Conservation (phyloP, 2,888 invertebrate genomes). For the Pyrrhia umbra region DNA sequence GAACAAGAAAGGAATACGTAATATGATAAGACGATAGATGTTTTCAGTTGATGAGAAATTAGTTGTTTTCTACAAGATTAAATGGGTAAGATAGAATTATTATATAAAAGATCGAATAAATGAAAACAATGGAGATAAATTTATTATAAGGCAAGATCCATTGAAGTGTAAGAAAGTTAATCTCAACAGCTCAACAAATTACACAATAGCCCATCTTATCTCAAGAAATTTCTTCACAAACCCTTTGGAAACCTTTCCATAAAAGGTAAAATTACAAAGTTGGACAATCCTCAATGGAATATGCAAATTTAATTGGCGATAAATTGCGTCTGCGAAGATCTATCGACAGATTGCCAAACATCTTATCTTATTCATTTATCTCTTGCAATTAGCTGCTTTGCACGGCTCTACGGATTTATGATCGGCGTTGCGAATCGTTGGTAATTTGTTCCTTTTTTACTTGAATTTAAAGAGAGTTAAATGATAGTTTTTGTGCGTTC, state of each 20-base stretch:
- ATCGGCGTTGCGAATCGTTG: constrained; percentile 48
- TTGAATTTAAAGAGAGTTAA: constrained; percentile 32
- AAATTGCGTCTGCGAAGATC: constrained; percentile 53
- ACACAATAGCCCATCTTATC: constrained; percentile 43
- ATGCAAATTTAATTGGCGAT: constrained; percentile 61
- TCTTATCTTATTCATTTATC: constrained; percentile 60
- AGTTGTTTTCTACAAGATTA: constrained; percentile 4
- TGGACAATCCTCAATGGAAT: constrained; percentile 39
- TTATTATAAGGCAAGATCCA: constrained; percentile 17
- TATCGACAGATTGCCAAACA: constrained; percentile 59
- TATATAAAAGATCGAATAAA: constrained; percentile 5
- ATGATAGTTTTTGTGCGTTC: constrained; percentile 29
- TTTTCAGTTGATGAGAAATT: neutral
- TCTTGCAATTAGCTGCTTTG: constrained; percentile 56
- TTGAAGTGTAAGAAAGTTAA: constrained; percentile 39
- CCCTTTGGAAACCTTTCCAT: constrained; percentile 22
- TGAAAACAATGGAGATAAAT: constrained; percentile 13
- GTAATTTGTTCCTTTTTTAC: constrained; percentile 49
- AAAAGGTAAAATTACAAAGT: constrained; percentile 51
- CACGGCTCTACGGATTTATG: constrained; percentile 58
- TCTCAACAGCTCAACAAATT: constrained; percentile 21
- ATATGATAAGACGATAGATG: neutral
- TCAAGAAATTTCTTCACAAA: constrained; percentile 28
- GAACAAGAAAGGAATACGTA: neutral
- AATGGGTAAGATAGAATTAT: neutral